These are phyloP conservation scores for Trichogramma pretiosum DNA, from an alignment of 1,140 invertebrate species.

Conservation along the genomic window DNA sequence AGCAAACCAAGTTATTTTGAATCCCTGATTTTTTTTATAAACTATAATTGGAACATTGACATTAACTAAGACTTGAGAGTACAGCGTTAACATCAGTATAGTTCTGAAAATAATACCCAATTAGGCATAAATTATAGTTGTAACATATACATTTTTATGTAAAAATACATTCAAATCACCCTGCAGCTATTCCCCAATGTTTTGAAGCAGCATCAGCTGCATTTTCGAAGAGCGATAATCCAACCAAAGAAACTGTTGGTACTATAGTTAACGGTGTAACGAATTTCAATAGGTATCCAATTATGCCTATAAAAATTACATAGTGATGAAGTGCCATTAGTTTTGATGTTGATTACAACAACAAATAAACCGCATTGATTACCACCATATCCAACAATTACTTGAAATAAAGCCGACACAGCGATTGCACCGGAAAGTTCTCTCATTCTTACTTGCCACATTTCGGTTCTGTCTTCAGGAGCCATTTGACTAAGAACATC, in stretches of 20 bases:
- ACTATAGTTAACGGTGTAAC: conserved; percentile 74
- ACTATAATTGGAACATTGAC: conserved; percentile 56
- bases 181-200: conserved; percentile 72
- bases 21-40: conserved; percentile 53
- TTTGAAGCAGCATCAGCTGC: conserved; percentile 64
- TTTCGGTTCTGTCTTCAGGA: conserved; percentile 49
- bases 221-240: conserved; percentile 69
- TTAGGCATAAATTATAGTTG: too few relatives aligned
- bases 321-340: too few relatives aligned
- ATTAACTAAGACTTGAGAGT: conserved; percentile 70
- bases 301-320: conserved; percentile 56
- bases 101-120: conserved; percentile 54
- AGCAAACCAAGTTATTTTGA: conserved; percentile 56
- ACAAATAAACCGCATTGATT: conserved; percentile 5
- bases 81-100: conserved; percentile 68
- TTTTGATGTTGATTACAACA: too few relatives aligned
- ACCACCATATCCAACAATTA: conserved; percentile 61
- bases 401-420: conserved; percentile 69
- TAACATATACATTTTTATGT: too few relatives aligned
- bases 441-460: conserved; percentile 73
- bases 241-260: conserved; percentile 71
- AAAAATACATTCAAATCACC: conserved; percentile 45
- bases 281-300: conserved; percentile 62
- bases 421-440: conserved; percentile 79
- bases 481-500: conserved; percentile 50